Conservation (phyloP, 2,113 vertebrate genomes). For the Empidonax alnorum region DNA sequence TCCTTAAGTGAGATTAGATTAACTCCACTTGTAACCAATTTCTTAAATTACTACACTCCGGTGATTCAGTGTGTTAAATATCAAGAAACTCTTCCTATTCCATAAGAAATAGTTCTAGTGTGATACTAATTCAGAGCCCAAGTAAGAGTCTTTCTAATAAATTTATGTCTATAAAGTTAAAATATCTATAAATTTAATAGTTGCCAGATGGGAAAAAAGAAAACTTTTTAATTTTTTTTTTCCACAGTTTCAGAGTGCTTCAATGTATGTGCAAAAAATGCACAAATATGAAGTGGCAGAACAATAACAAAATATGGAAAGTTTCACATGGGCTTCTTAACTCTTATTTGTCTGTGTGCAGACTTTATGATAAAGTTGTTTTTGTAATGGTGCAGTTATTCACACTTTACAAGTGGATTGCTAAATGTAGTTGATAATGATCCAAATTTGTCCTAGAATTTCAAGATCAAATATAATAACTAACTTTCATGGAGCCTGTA, state of each 20-base stretch:
- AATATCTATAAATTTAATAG: background rate
- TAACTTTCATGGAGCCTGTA: background rate
- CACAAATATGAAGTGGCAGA: background rate
- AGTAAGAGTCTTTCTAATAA: background rate
- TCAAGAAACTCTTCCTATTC: background rate
- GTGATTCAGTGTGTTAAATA: background rate
- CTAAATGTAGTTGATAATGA: background rate
- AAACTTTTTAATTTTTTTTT: background rate
- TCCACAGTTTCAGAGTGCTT: background rate
- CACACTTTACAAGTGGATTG: background rate
- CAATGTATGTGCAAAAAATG: background rate
- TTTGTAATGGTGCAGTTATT: background rate
- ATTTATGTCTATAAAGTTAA: background rate
- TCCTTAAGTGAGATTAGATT: slow-evolving; percentile 30
- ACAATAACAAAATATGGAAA: background rate
- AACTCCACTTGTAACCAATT: slow-evolving; percentile 28
- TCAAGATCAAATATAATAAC: background rate
- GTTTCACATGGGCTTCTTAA: background rate
- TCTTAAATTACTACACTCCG: background rate
- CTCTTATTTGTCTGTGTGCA: background rate
- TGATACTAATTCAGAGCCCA: background rate
- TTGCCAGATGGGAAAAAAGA: background rate
- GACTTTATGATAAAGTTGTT: background rate
- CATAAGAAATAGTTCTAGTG: background rate
- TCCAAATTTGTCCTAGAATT: background rate